Evolutionary conservation across 2,113 vertebrate genomes (phyloP).

Genomic region (Alectura lathami): DNA sequence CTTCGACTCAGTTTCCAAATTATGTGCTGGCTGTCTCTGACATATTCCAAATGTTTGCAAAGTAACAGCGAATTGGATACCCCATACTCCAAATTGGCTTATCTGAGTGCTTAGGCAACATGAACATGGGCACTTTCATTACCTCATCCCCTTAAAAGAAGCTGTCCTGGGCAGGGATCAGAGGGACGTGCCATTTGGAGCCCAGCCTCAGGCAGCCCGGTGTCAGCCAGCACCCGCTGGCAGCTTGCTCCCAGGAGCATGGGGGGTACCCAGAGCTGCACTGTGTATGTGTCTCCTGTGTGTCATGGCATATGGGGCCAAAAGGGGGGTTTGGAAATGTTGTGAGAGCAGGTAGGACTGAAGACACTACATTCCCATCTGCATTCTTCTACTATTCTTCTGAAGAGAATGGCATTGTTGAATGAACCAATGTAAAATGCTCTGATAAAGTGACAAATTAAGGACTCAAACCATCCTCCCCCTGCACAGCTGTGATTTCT

Average conservation of each 20-base stretch:
- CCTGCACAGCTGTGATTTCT: neutral
- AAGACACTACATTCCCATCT: neutral
- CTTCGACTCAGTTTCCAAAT: neutral
- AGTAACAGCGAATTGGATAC: neutral
- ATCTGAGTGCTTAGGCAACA: neutral
- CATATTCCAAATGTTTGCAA: neutral
- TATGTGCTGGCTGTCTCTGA: neutral
- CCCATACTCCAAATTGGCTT: neutral
- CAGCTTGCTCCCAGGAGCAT: neutral
- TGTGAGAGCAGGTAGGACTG: neutral
- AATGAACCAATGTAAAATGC: neutral
- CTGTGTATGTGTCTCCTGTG: fast-evolving
- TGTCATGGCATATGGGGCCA: fast-evolving
- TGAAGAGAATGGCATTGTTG: neutral
- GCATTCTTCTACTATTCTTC: neutral
- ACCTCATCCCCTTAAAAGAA: neutral
- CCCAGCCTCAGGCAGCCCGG: neutral
- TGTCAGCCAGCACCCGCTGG: neutral
- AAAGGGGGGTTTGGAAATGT: neutral
- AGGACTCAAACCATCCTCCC: neutral
- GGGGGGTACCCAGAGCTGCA: neutral
- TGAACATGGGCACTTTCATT: neutral
- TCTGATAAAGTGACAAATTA: neutral
- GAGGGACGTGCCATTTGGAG: neutral
- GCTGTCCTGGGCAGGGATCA: neutral